Base-by-base conservation (phyloP, 2,888 invertebrate species). In the Synergus umbraculus region DNA sequence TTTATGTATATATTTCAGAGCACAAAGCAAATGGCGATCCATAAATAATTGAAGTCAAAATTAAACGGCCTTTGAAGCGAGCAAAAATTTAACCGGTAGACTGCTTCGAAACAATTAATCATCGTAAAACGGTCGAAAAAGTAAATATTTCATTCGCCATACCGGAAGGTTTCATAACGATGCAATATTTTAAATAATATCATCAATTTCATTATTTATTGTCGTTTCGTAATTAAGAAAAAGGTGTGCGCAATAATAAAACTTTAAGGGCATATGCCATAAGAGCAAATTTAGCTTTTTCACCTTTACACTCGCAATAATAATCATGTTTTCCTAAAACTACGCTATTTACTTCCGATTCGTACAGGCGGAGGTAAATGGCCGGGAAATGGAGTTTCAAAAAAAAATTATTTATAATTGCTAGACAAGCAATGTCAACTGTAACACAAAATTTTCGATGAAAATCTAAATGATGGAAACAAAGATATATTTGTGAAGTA, bases 121-220 rank as follows among this genome's bases (percentile, higher is more conserved):
- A 63, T 63, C 29, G 18, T 12, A 18, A 63, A 63, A 63, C 63
- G 29, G 5, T 63, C 13, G 29, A 63, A 63, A 63, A 22, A 29
- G 63, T 63, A 63, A 63, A 63, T 63, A 63, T 63, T 63, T 63
- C 63, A 63, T 63, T 63, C 63, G 63, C 12, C 29, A 63, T 22
- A 63, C 29, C 29, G 63, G 18, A 29, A 63, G 22, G 63, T 29
- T 29, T 22, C 2, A 63, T 29, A 13, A 29, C 29, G 63, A 29
- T 29, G 12, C 13, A 12, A 63, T 63, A 29, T 5, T 9, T 29
- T 63, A 13, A 29, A 63, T 54, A 54, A 54, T 10, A 58, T 58
- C 58, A 58, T 58, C 58, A 58, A 10, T 58, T 49, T 58, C 9
- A 58, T 58, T 58, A 18, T 58, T 58, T 58, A 10, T 18, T 58